A percentile compares a stretch with the other conserved stretches of the same genome.
Evolutionary conservation across 1,140 invertebrate species (phyloP).

Genomic region (Drosophila nasuta): DNA sequence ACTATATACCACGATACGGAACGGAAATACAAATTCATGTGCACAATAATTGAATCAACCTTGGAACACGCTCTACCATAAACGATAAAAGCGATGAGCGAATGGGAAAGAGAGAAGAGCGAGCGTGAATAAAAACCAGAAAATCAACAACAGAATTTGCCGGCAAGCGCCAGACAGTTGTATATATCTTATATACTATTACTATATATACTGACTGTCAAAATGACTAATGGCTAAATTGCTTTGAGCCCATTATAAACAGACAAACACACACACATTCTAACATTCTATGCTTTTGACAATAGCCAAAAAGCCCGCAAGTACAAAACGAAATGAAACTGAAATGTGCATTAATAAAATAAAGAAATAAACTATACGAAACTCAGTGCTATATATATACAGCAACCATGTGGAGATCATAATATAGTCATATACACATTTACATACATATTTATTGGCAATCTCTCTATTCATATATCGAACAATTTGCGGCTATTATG

Average conservation of each 20-base stretch:
- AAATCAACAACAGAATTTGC: conserved; percentile 42
- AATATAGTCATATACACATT: background rate
- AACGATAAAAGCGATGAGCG: conserved; percentile 20
- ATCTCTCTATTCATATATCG: background rate
- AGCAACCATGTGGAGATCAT: background rate
- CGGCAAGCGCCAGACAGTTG: conserved; percentile 18
- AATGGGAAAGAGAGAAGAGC: conserved; percentile 2
- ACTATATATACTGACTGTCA: conserved; percentile 13
- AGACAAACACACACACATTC: conserved; percentile 10
- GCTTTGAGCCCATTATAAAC: conserved; percentile 23
- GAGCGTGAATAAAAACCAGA: conserved; percentile 38
- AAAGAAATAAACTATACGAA: conserved; percentile 15
- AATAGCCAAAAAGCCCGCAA: conserved; percentile 54
- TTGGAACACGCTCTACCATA: conserved; percentile 52
- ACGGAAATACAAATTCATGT: conserved; percentile 58
- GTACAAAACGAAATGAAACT: conserved; percentile 69
- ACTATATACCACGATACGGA: conserved; percentile 24
- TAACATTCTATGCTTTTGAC: conserved; percentile 34
- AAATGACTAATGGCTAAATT: conserved; percentile 61
- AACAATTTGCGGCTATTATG: conserved; percentile 16
- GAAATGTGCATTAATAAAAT: conserved; percentile 55
- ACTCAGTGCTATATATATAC: conserved; percentile 24
- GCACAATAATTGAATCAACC: conserved; percentile 64
- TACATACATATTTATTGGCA: conserved; percentile 1
- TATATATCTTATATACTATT: conserved; percentile 24